Evolutionary conservation across 1,140 invertebrate species (phyloP).

Genomic region (Nasonia longicornis): DNA sequence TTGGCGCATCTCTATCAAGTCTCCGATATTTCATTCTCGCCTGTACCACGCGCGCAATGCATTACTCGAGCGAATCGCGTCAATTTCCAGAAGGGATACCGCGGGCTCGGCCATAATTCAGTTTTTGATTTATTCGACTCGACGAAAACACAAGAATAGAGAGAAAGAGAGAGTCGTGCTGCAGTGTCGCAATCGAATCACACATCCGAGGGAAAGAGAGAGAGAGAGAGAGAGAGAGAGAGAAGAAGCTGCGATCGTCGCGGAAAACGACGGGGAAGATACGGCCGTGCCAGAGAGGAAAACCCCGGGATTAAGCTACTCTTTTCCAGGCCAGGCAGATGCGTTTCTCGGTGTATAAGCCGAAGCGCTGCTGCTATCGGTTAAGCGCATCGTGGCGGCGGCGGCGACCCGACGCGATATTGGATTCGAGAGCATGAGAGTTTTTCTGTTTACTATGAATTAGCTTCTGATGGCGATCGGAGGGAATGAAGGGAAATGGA

Average conservation of each 20-base stretch:
- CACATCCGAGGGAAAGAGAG: neutral
- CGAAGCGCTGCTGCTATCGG: constrained; percentile 7
- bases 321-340: constrained; percentile 1
- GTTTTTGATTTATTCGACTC: constrained; percentile 43
- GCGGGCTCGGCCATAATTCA: constrained; percentile 15
- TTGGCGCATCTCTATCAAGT: neutral
- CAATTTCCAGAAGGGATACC: constrained; percentile 41
- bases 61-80: constrained; percentile 19
- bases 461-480: constrained; percentile 16
- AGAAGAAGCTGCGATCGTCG: constrained; percentile 1
- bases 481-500: neutral
- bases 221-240: neutral
- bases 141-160: neutral
- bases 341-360: constrained; percentile 2
- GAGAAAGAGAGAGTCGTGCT: neutral
- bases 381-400: neutral
- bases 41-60: neutral
- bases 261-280: neutral
- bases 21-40: constrained; percentile 5
- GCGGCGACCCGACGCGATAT: neutral
- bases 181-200: constrained; percentile 29
- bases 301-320: constrained; percentile 17
- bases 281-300: neutral
- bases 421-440: neutral
- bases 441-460: constrained; percentile 38